Conservation (phyloP, 2,797 vertebrate genomes). For the Gymnoscopelus microlampas region DNA sequence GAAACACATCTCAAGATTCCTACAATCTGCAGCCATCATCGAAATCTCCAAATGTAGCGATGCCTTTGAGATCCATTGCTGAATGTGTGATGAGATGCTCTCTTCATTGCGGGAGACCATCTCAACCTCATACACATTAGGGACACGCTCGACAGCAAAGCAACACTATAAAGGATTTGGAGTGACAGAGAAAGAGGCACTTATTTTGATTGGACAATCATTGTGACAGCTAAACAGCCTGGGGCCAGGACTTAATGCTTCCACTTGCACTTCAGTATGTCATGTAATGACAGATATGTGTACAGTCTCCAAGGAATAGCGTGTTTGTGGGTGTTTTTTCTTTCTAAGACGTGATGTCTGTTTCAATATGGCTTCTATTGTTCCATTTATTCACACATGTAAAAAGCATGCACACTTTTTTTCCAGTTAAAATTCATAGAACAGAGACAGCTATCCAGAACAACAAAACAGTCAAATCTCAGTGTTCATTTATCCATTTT, state of each 20-base stretch:
- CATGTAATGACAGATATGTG: conserved; percentile 29
- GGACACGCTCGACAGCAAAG: conserved; percentile 49
- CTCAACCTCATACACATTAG: conserved; percentile 53
- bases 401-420: too few species aligned
- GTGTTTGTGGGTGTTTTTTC: conserved; percentile 31
- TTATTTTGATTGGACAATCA: conserved; percentile 30
- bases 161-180: conserved; percentile 29
- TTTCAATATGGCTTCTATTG: not conserved
- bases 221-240: conserved; percentile 46
- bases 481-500: too few species aligned
- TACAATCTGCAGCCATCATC: conserved; percentile 47
- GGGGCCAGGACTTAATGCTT: conserved; percentile 31
- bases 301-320: conserved; percentile 39
- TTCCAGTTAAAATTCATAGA: too few species aligned
- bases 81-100: conserved; percentile 57
- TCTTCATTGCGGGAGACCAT: conserved; percentile 47
- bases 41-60: conserved; percentile 66
- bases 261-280: conserved; percentile 29
- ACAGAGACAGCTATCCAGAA: too few species aligned
- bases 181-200: conserved; percentile 26
- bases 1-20: conserved; percentile 47
- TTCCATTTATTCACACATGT: conserved; percentile 1
- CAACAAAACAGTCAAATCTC: too few species aligned
- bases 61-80: conserved; percentile 56
- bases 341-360: conserved; percentile 5